Evolutionary conservation across 2,888 invertebrate genomes (phyloP).

Genomic region (Erannis defoliaria): DNA sequence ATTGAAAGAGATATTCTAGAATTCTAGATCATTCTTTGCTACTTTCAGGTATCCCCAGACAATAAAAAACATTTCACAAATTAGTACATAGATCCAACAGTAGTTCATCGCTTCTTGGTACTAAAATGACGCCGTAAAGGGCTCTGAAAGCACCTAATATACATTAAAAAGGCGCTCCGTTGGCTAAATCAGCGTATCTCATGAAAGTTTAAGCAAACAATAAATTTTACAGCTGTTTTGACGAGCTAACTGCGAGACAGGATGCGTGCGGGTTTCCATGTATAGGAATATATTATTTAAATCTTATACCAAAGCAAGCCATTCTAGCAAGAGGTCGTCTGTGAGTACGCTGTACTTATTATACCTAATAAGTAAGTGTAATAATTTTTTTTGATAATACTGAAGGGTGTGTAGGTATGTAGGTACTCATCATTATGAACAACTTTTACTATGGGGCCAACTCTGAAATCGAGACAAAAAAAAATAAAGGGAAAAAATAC

Average conservation of each 20-base stretch:
- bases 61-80: neutral
- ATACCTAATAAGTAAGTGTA: too few relatives aligned
- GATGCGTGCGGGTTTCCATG: neutral
- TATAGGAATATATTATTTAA: conserved; percentile 17
- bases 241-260: conserved; percentile 8
- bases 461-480: too few relatives aligned
- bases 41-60: too few relatives aligned
- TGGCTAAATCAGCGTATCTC: conserved; percentile 30
- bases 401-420: too few relatives aligned
- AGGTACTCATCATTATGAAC: too few relatives aligned
- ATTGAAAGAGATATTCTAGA: too few relatives aligned
- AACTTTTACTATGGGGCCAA: too few relatives aligned
- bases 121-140: conserved; percentile 34
- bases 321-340: too few relatives aligned
- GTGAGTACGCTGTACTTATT: too few relatives aligned
- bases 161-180: conserved; percentile 39
- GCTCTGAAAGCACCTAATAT: conserved; percentile 34
- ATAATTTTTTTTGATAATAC: too few relatives aligned
- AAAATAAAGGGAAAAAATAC: too few relatives aligned
- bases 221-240: conserved; percentile 35
- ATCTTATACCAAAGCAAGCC: conserved; percentile 1
- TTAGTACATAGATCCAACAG: neutral
- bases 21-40: too few relatives aligned
- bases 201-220: conserved; percentile 40
- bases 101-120: conserved; percentile 1